These are phyloP conservation scores for Achatina immaculata DNA, from an alignment of 1,140 invertebrate species.

Conservation along the genomic window DNA sequence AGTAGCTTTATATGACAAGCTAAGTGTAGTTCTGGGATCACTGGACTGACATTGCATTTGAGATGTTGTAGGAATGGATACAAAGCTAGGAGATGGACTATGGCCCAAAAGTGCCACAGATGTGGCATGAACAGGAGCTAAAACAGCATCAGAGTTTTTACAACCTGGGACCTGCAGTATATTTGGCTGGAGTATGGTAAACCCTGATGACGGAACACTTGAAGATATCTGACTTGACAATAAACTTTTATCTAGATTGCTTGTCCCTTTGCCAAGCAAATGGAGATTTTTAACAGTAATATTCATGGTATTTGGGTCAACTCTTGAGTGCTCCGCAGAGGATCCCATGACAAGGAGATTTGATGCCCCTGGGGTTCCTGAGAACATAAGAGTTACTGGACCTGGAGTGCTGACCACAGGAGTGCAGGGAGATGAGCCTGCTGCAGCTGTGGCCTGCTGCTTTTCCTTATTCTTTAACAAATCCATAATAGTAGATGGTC, in stretches of 20 bases:
- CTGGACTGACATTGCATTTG: not conserved
- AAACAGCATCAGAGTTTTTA: not conserved
- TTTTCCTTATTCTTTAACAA: not conserved
- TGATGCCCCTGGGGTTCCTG: not conserved
- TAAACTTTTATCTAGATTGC: not conserved
- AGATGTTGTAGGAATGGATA: not conserved
- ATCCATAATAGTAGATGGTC: not conserved
- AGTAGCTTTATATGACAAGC: not conserved
- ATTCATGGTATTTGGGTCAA: not conserved
- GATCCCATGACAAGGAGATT: not conserved
- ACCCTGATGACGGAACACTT: not conserved
- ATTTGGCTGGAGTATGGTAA: conserved; percentile 6
- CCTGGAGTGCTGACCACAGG: not conserved
- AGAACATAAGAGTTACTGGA: not conserved
- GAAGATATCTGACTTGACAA: not conserved
- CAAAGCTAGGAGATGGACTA: not conserved
- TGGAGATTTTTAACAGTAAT: not conserved
- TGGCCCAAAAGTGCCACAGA: not conserved
- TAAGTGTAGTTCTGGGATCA: not conserved
- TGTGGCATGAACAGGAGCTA: not conserved
- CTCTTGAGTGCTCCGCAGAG: not conserved
- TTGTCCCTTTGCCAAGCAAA: not conserved
- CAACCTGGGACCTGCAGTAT: not conserved
- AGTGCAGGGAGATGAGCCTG: not conserved
- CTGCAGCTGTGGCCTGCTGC: not conserved